Conservation (phyloP, 2,113 vertebrate species). For the Lepus timidus region DNA sequence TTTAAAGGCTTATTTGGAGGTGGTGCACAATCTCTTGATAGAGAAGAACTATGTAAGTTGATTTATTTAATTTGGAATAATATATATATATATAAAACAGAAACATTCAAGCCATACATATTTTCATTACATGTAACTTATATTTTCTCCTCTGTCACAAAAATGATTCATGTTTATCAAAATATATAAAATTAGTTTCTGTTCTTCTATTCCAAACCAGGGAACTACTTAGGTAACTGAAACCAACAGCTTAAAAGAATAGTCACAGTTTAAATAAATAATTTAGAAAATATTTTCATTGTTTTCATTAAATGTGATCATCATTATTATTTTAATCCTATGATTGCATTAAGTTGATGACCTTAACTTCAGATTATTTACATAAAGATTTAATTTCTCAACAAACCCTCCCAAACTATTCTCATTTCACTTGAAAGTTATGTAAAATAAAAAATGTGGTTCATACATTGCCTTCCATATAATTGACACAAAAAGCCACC, state of each 20-base stretch:
- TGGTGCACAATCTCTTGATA: slow-evolving; percentile 97
- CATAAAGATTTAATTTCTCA: background rate
- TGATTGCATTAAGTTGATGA: background rate
- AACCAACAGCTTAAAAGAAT: slow-evolving; percentile 36
- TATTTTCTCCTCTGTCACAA: background rate
- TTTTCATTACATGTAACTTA: slow-evolving; percentile 45
- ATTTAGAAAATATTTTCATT: slow-evolving; percentile 33
- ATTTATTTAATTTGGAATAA: slow-evolving; percentile 23
- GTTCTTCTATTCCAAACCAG: slow-evolving; percentile 19
- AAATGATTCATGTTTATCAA: background rate
- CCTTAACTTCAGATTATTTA: slow-evolving; percentile 42
- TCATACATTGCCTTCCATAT: background rate
- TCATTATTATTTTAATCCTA: slow-evolving; percentile 52
- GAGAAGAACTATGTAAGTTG: slow-evolving; percentile 97
- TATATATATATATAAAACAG: slow-evolving; percentile 1
- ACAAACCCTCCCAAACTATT: background rate
- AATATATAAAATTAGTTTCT: slow-evolving; percentile 42
- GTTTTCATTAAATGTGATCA: background rate
- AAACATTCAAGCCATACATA: background rate
- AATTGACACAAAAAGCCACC: background rate
- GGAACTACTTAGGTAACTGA: slow-evolving; percentile 27
- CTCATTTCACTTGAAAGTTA: background rate
- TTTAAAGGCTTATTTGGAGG: slow-evolving; percentile 99
- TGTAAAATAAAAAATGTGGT: background rate
- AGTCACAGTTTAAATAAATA: slow-evolving; percentile 47